A percentile compares a stretch with the other conserved stretches of the same genome.
phyloP scores from a whole-genome alignment of 2,888 invertebrate genomes.

The Mystacides longicornis region DNA sequence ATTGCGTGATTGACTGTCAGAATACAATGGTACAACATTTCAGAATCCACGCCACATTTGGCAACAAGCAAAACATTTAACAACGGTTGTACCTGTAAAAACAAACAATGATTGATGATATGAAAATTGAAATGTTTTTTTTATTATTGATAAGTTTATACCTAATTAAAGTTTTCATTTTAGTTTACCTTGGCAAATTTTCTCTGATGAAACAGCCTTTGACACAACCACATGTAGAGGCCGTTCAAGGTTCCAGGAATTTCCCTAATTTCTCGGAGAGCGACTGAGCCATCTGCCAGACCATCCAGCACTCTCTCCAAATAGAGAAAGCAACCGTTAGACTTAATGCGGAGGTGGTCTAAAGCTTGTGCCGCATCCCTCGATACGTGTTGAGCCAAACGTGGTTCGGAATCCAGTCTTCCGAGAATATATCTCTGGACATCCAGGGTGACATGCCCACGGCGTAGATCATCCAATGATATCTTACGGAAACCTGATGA shows the following conservation, averaged over 20 bases:
- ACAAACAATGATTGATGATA: background rate
- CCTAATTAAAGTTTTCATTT: background rate
- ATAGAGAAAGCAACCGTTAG: constrained; percentile 87
- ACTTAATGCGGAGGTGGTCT: constrained; percentile 92
- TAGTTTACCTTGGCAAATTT: constrained; percentile 72
- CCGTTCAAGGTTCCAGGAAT: constrained; percentile 95
- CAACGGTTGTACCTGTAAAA: constrained; percentile 59
- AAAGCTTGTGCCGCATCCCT: constrained; percentile 89
- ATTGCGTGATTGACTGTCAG: constrained; percentile 73
- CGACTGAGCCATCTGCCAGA: constrained; percentile 88
- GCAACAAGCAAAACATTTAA: constrained; percentile 84
- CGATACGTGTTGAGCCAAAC: constrained; percentile 80
- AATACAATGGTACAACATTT: constrained; percentile 74
- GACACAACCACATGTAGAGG: constrained; percentile 89
- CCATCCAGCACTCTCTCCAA: constrained; percentile 85
- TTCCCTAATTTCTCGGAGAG: constrained; percentile 81
- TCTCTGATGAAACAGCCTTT: constrained; percentile 82
- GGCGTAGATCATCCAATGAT: constrained; percentile 82
- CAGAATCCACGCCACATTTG: constrained; percentile 74
- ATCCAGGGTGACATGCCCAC: constrained; percentile 85
- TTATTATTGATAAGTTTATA: background rate
- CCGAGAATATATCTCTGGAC: constrained; percentile 92
- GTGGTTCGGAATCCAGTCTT: constrained; percentile 81
- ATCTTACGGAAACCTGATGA: constrained; percentile 77
- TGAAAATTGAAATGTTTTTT: background rate